Percentiles rank a stretch among this genome's conserved stretches.
Conservation (phyloP, 1,140 invertebrate species). For the Bombus sylvicola region DNA sequence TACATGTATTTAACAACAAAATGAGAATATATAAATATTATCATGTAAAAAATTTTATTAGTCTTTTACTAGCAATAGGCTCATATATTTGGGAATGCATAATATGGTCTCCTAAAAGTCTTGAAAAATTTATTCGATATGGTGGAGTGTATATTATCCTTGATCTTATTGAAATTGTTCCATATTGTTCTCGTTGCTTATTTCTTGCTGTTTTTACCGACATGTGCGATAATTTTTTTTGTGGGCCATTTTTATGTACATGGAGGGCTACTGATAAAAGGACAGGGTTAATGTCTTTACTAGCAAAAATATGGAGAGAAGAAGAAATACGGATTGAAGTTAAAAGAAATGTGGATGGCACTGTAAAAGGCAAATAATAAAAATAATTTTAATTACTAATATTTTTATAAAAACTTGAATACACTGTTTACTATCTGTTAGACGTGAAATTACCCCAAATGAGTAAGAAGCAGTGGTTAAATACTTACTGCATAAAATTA, state of each 20-base stretch:
- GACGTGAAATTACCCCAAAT: slow-evolving; percentile 69
- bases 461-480: slow-evolving; percentile 63
- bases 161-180: slow-evolving; percentile 64
- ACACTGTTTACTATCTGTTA: slow-evolving; percentile 19
- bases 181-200: slow-evolving; percentile 59
- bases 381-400: neutral
- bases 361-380: slow-evolving; percentile 58
- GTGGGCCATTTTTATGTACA: slow-evolving; percentile 67
- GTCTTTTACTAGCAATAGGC: slow-evolving; percentile 69
- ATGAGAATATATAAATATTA: neutral
- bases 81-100: slow-evolving; percentile 73
- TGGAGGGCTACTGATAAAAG: slow-evolving; percentile 71
- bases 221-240: slow-evolving; percentile 60
- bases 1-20: neutral
- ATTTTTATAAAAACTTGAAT: neutral
- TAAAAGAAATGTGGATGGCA: slow-evolving; percentile 58
- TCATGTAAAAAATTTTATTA: slow-evolving; percentile 35
- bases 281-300: slow-evolving; percentile 68
- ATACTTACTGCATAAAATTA: slow-evolving; percentile 57
- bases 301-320: slow-evolving; percentile 72
- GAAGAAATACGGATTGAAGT: slow-evolving; percentile 69
- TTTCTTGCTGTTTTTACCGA: slow-evolving; percentile 71
- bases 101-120: slow-evolving; percentile 42
- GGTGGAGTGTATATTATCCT: slow-evolving; percentile 62
- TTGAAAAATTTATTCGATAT: slow-evolving; percentile 60